Evolutionary conservation across 2,888 invertebrate species (phyloP).

Genomic region (Dyspetes luteomarginatus): DNA sequence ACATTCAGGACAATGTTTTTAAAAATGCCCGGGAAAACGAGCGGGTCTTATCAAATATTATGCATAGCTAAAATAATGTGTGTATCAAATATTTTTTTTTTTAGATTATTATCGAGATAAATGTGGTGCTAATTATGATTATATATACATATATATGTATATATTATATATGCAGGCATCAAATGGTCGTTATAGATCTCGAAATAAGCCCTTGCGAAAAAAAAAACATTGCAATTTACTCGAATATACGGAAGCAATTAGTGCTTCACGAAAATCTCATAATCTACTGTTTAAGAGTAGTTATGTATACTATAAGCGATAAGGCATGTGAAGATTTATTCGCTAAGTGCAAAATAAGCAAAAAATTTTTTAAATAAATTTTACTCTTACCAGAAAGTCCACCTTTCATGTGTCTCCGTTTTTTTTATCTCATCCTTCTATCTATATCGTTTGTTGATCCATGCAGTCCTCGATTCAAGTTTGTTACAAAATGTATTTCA

Average conservation of each 20-base stretch:
- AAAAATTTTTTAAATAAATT: conserved; percentile 46
- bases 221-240: conserved; percentile 17
- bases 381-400: conserved; percentile 6
- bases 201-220: not conserved
- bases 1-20: conserved; percentile 24
- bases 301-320: not conserved
- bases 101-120: conserved; percentile 45
- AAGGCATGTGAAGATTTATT: conserved; percentile 9
- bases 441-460: not conserved
- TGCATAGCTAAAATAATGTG: not conserved
- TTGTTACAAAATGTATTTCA: conserved; percentile 14
- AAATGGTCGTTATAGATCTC: conserved; percentile 10
- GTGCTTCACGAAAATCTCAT: not conserved
- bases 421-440: not conserved
- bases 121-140: conserved; percentile 50
- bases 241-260: conserved; percentile 4
- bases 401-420: not conserved
- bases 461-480: not conserved
- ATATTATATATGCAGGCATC: not conserved
- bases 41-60: conserved; percentile 1
- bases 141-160: conserved; percentile 3
- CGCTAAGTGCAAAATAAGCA: not conserved
- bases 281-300: conserved; percentile 11
- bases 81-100: conserved; percentile 53
- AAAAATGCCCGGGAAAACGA: conserved; percentile 7